Evolutionary conservation across 1,140 invertebrate genomes (phyloP), one percentile per base, ranked within the genome.

Genomic region (Cydia strobilella): DNA sequence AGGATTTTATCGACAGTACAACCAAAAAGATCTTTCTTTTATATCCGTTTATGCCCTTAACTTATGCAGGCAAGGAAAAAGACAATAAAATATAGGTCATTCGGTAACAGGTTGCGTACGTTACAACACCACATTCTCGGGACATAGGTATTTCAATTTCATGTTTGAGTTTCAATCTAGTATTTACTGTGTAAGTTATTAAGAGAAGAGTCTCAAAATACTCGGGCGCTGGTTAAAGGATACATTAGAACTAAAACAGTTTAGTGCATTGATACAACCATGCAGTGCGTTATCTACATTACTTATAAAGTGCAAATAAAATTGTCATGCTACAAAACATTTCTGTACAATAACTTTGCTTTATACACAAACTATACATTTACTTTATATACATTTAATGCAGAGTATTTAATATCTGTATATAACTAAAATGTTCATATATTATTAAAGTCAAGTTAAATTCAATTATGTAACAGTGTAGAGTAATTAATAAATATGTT

Each of bases 91-190:
- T 23, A 3, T 59, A 59, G 6, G 2, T 23, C 23, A 65, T 65
- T 65, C 18, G 25, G 13, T 25, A 27, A 6, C 6, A 51, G 18
- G 9, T 59, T 10, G n/a, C 71, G 39, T 72, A 25, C 71, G 18
- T 13, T 3, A 72, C 69, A 45, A 51, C n/a, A 72, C 1, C 5
- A 48, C 71, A 72, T 25, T 72, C 71, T 15, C 18, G 15, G 20
- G 25, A 48, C 20, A 39, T 35, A n/a, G n/a, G n/a, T n/a, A 35
- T 39, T 74, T 51, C 75, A 84, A 85, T 86, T 86, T 84, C 82
- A 75, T 80, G 85, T 87, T 87, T 84, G 82, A 85, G 84, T 71
- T 51, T 72, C 73, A 35, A 73, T 82, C 79, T 76, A 80, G 77
- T 78, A 69, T 54, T 51, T 72, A 72, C 20, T 59, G 45, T 69